Evolutionary conservation across 2,797 vertebrate genomes (phyloP).

Genomic region (Lutjanus argentimaculatus): DNA sequence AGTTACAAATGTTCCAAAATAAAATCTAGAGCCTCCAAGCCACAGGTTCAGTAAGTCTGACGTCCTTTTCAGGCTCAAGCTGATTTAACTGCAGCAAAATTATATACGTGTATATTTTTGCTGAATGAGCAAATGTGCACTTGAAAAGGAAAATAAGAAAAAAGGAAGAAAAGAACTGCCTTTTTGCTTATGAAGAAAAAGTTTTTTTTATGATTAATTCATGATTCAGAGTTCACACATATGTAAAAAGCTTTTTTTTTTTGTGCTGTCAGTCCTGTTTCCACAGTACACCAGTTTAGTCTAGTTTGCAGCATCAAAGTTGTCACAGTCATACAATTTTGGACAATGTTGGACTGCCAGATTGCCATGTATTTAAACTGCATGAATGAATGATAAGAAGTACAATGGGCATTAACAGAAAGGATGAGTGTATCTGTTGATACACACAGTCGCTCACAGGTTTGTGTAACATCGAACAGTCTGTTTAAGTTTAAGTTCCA

Average conservation of each 20-base stretch:
- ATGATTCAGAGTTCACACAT: not conserved
- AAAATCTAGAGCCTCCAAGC: not conserved
- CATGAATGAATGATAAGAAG: too few relatives aligned
- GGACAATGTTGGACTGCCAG: too few relatives aligned
- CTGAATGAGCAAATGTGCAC: not conserved
- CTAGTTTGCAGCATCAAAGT: not conserved
- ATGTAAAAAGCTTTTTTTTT: not conserved
- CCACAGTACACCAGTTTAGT: not conserved
- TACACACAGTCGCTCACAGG: too few relatives aligned
- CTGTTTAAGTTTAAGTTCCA: too few relatives aligned
- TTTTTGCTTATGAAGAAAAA: not conserved
- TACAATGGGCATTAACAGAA: too few relatives aligned
- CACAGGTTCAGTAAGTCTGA: not conserved
- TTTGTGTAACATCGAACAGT: too few relatives aligned
- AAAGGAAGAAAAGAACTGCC: not conserved
- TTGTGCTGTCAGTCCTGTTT: not conserved
- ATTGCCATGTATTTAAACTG: too few relatives aligned
- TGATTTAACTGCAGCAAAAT: not conserved
- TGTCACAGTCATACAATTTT: not conserved
- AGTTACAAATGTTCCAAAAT: not conserved
- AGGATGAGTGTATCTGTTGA: too few relatives aligned
- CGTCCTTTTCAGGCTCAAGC: not conserved
- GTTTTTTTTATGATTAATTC: slow-evolving; percentile 4
- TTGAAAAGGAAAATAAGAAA: not conserved
- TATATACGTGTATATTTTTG: not conserved